Base-by-base conservation (phyloP, 2,888 invertebrate species). In the Pelosia muscerda region DNA sequence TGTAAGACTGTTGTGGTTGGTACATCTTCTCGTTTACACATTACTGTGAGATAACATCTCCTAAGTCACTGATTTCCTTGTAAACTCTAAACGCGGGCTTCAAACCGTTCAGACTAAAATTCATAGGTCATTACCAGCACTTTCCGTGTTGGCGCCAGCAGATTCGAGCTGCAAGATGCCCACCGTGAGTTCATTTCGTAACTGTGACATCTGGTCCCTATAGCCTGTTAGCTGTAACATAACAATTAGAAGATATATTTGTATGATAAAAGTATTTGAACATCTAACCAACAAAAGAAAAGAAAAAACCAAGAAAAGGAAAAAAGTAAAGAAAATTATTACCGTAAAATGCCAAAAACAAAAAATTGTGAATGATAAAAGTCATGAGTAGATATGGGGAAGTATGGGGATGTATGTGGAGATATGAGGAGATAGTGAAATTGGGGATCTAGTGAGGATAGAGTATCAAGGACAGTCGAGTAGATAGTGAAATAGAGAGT, bases 131-230 rank as follows among this genome's bases (percentile, higher is more conserved):
- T 63, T 63, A 63, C 63, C 63, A 34, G 28, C 15, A 23, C 54
- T 54, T n/a, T 63, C 63, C 0, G 28, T 22, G 23, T 53, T 54
- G 19, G 22, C 22, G 54, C 54, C 54, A 19, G 54, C 54, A 19
- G 63, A 63, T 6, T 31, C 9, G 10, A 63, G 63, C 54, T 28
- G 54, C 1, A 10, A 1, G 19, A 63, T 53, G 9, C 63, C 63
- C 23, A 22, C 31, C 0, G 22, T 19, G 15, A 54, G 23, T 23
- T 63, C 63, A 54, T n/a, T 54, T 19, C 54, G 54, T 15, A 63
- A 28, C 54, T 63, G 54, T 9, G 2, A 2, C 15, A 63, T 54
- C 19, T 5, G 34, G 1, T 31, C 54, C 31, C 31, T 54, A 3
- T 54, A 63, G 23, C 15, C 63, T 3, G 2, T 9, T 15, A 63